Evolutionary conservation across 1,140 invertebrate genomes (phyloP), one percentile per base, ranked within the genome.

Genomic region (Rhopalosiphum padi): DNA sequence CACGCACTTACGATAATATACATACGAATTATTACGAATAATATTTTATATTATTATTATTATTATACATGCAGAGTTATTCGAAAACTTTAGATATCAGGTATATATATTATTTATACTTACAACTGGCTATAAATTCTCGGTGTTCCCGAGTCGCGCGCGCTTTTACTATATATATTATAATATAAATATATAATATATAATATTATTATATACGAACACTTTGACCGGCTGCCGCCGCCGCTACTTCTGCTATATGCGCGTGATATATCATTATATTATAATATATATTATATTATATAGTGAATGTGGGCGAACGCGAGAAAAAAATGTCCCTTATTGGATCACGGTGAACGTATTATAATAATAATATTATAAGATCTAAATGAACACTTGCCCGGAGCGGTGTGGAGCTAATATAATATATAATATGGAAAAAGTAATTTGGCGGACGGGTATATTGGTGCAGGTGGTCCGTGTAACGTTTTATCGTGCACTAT

Each of bases 41-140:
- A 60, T 77, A 18, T n/a, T 15, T 68, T 68, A 18, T n/a, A n/a
- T n/a, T 68, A 68, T 68, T 68, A 68, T 68, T 68, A 68, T 68
- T 77, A 77, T 77, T 77, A 68, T 46, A 46, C 48, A 51, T 77
- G 60, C 30, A 77, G 60, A 77, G 60, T 77, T 77, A 77, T 77
- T 77, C 60, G 30, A 77, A 77, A 77, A 77, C 60, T 77, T 77
- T 77, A 18, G 60, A 77, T 77, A 77, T 77, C n/a, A 77, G 30
- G 30, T 35, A 68, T 30, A 68, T 30, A n/a, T 68, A 68, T 68
- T 68, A 77, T n/a, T 60, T 77, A n/a, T 77, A 18, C 30, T 77
- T n/a, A 77, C 60, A 77, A 77, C 60, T 77, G 30, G n/a, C 60
- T 77, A 77, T 77, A 77, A 77, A 77, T 77, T 77, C 15, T n/a